Conservation (phyloP, 2,888 invertebrate species). For the Malthinus flaveolus region DNA sequence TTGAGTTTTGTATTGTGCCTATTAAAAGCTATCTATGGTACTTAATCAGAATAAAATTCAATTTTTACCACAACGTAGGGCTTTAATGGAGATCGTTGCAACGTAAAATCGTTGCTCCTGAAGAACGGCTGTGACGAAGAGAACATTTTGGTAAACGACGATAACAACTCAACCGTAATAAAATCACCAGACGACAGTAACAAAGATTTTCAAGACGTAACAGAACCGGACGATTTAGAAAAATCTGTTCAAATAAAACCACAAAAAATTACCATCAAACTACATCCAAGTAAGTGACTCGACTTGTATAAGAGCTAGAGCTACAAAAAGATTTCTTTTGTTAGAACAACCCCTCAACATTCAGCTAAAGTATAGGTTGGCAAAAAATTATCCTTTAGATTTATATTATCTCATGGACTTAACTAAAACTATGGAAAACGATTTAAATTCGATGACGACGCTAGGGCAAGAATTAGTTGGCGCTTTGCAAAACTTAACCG, state of each 20-base stretch:
- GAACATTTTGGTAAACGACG: slow-evolving; percentile 10
- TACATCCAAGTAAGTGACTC: slow-evolving; percentile 62
- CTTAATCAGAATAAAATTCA: too few species aligned
- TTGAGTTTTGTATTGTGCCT: too few species aligned
- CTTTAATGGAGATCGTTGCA: slow-evolving; percentile 25
- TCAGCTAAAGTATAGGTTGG: slow-evolving; percentile 71
- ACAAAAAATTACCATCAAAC: slow-evolving; percentile 62
- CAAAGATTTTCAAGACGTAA: slow-evolving; percentile 45
- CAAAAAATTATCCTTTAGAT: slow-evolving; percentile 84
- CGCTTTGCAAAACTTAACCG: slow-evolving; percentile 67
- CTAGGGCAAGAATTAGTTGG: slow-evolving; percentile 64
- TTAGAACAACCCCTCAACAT: slow-evolving; percentile 64
- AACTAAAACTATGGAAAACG: slow-evolving; percentile 87
- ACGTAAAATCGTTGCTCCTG: slow-evolving; percentile 12
- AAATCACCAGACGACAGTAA: slow-evolving; percentile 3
- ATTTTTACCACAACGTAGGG: slow-evolving; percentile 12
- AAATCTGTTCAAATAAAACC: slow-evolving; percentile 68
- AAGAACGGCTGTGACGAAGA: slow-evolving; percentile 13
- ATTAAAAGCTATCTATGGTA: too few species aligned
- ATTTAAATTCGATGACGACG: slow-evolving; percentile 76
- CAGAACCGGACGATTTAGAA: slow-evolving; percentile 56
- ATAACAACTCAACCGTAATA: slow-evolving; percentile 2
- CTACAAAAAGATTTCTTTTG: too few species aligned
- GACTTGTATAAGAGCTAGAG: neutral
- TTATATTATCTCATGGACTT: slow-evolving; percentile 91